phyloP scores from a whole-genome alignment of 1,140 invertebrate species.

The Panulirus ornatus region DNA sequence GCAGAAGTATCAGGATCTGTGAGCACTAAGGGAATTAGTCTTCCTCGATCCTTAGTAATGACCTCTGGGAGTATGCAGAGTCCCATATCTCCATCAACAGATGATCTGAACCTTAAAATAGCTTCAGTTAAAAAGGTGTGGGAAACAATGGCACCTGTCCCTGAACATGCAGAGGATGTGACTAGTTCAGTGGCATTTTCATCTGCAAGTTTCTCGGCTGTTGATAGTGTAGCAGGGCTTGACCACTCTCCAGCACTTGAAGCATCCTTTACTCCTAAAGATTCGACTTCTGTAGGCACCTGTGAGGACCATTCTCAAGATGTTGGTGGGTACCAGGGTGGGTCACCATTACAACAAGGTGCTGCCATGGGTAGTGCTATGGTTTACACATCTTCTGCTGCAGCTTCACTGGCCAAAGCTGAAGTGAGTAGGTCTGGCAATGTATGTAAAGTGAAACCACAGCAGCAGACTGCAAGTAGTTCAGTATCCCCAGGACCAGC shows the following conservation, averaged over 20 bases:
- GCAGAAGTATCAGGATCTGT: conserved; percentile 82
- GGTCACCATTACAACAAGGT: conserved; percentile 67
- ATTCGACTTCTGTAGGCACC: conserved; percentile 58
- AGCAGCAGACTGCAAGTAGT: conserved; percentile 82
- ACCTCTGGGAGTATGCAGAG: conserved; percentile 79
- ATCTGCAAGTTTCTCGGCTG: conserved; percentile 77
- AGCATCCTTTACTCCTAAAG: conserved; percentile 70
- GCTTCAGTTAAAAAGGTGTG: conserved; percentile 93
- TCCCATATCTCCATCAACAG: conserved; percentile 86
- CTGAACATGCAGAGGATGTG: conserved; percentile 83
- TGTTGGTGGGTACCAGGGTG: conserved; percentile 74
- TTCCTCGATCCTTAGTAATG: conserved; percentile 84
- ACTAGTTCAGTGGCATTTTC: conserved; percentile 79
- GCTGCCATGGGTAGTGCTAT: conserved; percentile 64
- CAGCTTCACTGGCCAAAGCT: conserved; percentile 65
- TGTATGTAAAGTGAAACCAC: conserved; percentile 88
- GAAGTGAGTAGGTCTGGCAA: conserved; percentile 79
- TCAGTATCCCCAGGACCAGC: conserved; percentile 78
- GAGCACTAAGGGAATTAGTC: conserved; percentile 81
- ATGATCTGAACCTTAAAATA: conserved; percentile 95
- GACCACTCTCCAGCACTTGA: conserved; percentile 74
- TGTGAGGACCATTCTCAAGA: conserved; percentile 73
- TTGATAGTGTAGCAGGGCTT: conserved; percentile 74
- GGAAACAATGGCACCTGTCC: conserved; percentile 85
- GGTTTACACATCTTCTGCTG: conserved; percentile 77